Evolutionary conservation across 2,113 vertebrate genomes (phyloP), one percentile per base, ranked within the genome.

Genomic region (Catharus minimus): DNA sequence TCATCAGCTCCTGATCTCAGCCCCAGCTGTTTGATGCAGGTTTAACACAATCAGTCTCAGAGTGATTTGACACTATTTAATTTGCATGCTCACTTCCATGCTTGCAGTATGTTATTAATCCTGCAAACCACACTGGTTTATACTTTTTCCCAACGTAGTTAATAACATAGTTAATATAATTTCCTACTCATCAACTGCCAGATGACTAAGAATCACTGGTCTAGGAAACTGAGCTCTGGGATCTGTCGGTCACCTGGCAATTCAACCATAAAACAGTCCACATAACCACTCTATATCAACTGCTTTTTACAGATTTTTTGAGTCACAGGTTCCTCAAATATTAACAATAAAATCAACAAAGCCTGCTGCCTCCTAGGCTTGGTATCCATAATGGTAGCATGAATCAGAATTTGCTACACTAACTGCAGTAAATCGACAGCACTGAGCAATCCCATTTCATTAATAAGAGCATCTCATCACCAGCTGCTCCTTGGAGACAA

Each of bases 401-500:
- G 79, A 90, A 65, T 90, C 82, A 90, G 65, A 93, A 90, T 44
- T 84, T 66, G 62, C 69, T 72, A 64, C 33, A 15, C 38, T 71
- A 71, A 62, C 58, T 55, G 62, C 57, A 80, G 80, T 55, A 65
- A 77, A 90, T 82, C 0, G 2, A 72, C 47, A 92, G 68, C 44
- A 56, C n/a, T 44, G 66, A 86, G 53, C 76, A 94, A 90, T 86
- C 71, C 53, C 41, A 57, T 88, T 89, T 89, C 68, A 75, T 94
- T 96, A 91, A 69, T 74, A 86, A 80, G 56, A 86, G 47, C 65
- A 62, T 94, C 72, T 91, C 72, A 53, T 57, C 92, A 92, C 46
- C 86, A 79, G 61, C 76, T 90, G 87, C 87, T 93, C 78, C 74
- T 80, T 75, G 43, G 64, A 77, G 74, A 94, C 71, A 82, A 89